phyloP scores from a whole-genome alignment of 2,113 vertebrate species.

The Uropsilus gracilis region DNA sequence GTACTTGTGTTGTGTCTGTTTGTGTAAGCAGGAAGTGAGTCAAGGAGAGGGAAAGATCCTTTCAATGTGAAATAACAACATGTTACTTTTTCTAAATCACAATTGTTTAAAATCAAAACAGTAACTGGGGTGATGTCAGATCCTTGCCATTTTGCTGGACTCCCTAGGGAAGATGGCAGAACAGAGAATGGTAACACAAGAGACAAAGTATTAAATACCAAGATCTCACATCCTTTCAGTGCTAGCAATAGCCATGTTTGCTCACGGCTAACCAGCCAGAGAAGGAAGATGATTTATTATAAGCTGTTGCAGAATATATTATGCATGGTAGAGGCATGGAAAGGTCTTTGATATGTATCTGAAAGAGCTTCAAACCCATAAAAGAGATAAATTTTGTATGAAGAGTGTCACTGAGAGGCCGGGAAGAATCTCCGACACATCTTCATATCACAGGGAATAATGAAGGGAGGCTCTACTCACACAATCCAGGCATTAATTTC shows the following conservation, averaged over 20 bases:
- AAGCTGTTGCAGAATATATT: slow-evolving; percentile 84
- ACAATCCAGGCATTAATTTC: slow-evolving; percentile 73
- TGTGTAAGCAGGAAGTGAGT: slow-evolving; percentile 20
- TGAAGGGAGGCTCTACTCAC: slow-evolving; percentile 38
- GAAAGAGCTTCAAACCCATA: slow-evolving; percentile 83
- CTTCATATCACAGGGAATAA: slow-evolving; percentile 59
- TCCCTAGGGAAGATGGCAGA: not conserved
- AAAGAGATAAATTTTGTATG: slow-evolving; percentile 84
- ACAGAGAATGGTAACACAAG: fast-evolving
- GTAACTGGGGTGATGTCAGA: not conserved
- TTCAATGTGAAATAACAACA: not conserved
- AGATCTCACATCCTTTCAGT: not conserved
- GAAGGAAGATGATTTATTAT: slow-evolving; percentile 85
- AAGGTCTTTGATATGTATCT: slow-evolving; percentile 86
- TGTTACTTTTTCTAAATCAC: not conserved
- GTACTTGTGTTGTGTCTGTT: not conserved
- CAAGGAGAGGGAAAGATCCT: not conserved
- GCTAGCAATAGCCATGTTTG: slow-evolving; percentile 48
- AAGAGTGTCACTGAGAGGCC: slow-evolving; percentile 78
- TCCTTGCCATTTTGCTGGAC: not conserved
- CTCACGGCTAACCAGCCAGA: slow-evolving; percentile 46
- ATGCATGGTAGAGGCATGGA: slow-evolving; percentile 82
- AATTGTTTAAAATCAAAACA: not conserved
- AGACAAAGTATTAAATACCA: not conserved
- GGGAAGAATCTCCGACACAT: slow-evolving; percentile 76